phyloP scores from a whole-genome alignment of 2,888 invertebrate genomes.

The Amaurobius ferox region DNA sequence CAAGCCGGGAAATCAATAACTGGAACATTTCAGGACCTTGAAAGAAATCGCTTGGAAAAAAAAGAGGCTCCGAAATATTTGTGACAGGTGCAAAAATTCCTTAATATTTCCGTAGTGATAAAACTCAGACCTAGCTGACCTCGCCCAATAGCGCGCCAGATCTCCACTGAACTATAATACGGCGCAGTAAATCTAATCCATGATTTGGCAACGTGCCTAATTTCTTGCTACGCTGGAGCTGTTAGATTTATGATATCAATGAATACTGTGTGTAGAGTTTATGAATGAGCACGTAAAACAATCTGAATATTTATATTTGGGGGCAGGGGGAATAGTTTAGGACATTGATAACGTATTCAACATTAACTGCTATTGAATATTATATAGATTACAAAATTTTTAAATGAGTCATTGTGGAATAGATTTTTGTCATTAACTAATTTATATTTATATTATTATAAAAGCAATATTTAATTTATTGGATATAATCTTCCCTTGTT shows the following conservation, averaged over 20 bases:
- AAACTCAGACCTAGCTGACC: conserved; percentile 31
- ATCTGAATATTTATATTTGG: background rate
- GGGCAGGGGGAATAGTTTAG: too few species aligned
- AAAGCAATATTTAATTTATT: too few species aligned
- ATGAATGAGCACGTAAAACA: background rate
- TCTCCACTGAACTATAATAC: conserved; percentile 24
- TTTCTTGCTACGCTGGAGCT: conserved; percentile 6
- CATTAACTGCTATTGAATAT: too few species aligned
- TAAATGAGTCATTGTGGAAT: too few species aligned
- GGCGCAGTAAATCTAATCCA: conserved; percentile 13
- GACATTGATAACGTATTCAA: too few species aligned
- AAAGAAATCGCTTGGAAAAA: background rate
- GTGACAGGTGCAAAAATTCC: conserved; percentile 63
- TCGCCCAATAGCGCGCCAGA: background rate
- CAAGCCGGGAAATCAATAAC: conserved; percentile 41
- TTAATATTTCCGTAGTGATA: conserved; percentile 17
- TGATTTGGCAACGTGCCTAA: conserved; percentile 35
- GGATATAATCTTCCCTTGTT: too few species aligned
- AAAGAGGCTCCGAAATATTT: conserved; percentile 29
- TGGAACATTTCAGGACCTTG: background rate
- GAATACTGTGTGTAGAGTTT: background rate
- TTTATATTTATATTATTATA: too few species aligned
- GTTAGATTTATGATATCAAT: conserved; percentile 8
- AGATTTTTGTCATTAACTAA: too few species aligned
- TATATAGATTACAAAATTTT: too few species aligned